These are phyloP conservation scores for Hassar affinis DNA, from an alignment of 2,113 vertebrate species.

Conservation along the genomic window DNA sequence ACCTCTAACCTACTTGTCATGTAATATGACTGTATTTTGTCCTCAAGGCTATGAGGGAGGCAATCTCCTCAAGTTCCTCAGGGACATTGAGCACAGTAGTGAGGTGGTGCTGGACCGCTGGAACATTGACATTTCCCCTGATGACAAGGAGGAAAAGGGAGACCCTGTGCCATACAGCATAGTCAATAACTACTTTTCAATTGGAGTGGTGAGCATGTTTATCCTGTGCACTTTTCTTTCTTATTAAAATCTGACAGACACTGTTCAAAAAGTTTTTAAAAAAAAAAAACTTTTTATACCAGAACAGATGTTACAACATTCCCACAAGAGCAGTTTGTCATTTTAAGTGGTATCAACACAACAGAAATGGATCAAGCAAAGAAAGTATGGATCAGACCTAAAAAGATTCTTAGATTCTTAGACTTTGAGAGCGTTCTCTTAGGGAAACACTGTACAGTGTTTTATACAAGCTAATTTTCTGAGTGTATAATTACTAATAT, in stretches of 20 bases:
- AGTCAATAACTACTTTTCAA: slow-evolving; percentile 97
- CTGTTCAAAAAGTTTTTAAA: background rate
- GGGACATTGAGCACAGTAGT: slow-evolving; percentile 91
- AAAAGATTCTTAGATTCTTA: too few relatives aligned
- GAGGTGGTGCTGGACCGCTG: slow-evolving; percentile 91
- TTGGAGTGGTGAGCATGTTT: slow-evolving; percentile 85
- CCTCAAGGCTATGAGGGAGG: slow-evolving; percentile 90
- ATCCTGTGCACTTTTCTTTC: background rate
- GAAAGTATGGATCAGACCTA: background rate
- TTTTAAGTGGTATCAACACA: background rate
- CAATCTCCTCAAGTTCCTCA: slow-evolving; percentile 88
- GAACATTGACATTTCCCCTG: slow-evolving; percentile 85
- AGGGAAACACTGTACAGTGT: background rate
- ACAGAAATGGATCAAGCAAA: background rate
- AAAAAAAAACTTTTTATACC: background rate
- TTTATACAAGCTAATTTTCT: background rate
- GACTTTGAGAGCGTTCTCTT: background rate
- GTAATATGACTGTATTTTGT: background rate
- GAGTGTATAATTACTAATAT: background rate
- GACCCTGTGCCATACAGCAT: slow-evolving; percentile 89
- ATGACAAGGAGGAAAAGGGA: slow-evolving; percentile 81
- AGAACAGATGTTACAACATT: slow-evolving; percentile 20
- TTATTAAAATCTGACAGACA: background rate
- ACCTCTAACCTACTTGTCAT: background rate
- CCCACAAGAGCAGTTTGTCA: background rate